These are phyloP conservation scores for Sphyrna mokarran DNA, from an alignment of 2,113 vertebrate genomes.

Conservation along the genomic window DNA sequence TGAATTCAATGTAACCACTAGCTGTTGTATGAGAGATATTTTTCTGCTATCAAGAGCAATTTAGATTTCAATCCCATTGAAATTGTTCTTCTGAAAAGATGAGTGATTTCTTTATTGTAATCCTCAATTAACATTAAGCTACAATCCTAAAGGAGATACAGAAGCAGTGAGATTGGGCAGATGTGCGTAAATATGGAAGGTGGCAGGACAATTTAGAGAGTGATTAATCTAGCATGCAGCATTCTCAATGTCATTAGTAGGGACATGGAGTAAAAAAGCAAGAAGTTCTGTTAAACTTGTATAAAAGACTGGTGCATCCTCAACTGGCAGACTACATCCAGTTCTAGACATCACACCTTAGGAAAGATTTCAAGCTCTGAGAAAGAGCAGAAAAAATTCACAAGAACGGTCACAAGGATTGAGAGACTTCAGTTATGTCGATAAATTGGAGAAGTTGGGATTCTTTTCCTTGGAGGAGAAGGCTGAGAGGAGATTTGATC, in stretches of 20 bases:
- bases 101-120: background rate
- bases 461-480: background rate
- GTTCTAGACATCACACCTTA: background rate
- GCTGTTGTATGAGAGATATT: background rate
- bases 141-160: background rate
- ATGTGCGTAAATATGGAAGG: too few species aligned
- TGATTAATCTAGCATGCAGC: too few species aligned
- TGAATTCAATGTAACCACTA: background rate
- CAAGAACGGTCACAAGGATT: background rate
- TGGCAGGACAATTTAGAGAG: too few species aligned
- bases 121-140: background rate
- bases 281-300: too few species aligned
- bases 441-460: background rate
- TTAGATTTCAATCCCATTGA: background rate
- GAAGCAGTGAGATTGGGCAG: too few species aligned
- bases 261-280: too few species aligned
- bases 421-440: background rate
- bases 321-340: too few species aligned
- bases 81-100: background rate
- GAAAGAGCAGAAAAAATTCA: background rate
- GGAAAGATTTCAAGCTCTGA: background rate
- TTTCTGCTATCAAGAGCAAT: background rate
- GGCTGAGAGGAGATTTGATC: background rate
- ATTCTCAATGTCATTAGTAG: too few species aligned
- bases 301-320: too few species aligned